Percentiles rank a stretch among this genome's conserved stretches.
Conservation (phyloP, 2,113 vertebrate species). For the Gymnorhina tibicen region DNA sequence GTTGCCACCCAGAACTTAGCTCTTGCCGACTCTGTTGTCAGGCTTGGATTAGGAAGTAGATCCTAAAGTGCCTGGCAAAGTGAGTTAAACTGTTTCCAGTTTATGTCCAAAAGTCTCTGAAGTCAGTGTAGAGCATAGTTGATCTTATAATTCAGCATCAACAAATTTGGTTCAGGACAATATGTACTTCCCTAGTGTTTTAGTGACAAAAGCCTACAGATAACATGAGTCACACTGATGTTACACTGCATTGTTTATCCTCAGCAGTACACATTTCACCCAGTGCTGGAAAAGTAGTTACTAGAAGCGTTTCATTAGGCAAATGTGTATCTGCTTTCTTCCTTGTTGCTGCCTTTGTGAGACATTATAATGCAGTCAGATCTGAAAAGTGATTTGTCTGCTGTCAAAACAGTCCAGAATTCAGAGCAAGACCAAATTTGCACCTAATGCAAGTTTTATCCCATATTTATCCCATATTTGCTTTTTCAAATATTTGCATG, state of each 20-base stretch:
- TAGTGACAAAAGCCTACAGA: background rate
- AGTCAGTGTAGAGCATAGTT: background rate
- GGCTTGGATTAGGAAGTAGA: background rate
- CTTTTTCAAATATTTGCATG: background rate
- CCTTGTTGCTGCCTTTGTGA: background rate
- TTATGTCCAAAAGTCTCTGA: background rate
- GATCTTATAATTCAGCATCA: background rate
- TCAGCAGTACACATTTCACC: background rate
- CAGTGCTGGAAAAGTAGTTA: background rate
- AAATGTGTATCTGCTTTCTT: background rate
- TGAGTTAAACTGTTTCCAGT: background rate
- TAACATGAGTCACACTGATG: fast-evolving
- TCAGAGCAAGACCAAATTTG: background rate
- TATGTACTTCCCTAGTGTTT: background rate
- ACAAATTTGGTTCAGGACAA: background rate
- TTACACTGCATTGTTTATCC: background rate
- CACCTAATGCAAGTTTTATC: background rate
- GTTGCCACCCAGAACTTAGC: background rate
- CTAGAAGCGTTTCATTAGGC: background rate
- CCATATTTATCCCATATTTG: background rate
- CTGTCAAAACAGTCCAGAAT: background rate
- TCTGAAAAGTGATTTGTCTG: background rate
- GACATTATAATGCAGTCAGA: background rate
- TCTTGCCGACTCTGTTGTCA: background rate
- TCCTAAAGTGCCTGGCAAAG: background rate